Evolutionary conservation across 2,797 vertebrate species (phyloP).

Genomic region (Platyrinchus mystaceus): DNA sequence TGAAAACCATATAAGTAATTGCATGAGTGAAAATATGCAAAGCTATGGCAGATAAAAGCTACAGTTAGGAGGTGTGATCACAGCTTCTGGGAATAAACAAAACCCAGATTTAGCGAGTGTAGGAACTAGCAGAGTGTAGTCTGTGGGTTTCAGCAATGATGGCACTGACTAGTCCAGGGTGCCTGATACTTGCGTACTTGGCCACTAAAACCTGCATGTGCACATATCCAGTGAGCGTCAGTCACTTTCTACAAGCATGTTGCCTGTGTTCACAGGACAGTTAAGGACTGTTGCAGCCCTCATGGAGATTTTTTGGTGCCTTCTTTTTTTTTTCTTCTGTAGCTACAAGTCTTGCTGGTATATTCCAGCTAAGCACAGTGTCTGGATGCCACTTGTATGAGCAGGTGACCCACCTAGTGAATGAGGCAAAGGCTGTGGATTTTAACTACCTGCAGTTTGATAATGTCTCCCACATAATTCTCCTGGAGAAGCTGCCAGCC

Average conservation of each 20-base stretch:
- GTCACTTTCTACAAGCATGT: background rate
- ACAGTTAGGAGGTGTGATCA: background rate
- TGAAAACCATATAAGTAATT: background rate
- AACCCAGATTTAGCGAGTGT: background rate
- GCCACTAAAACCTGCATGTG: background rate
- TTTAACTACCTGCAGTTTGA: background rate
- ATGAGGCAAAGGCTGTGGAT: background rate
- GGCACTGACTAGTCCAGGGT: background rate
- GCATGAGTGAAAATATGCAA: background rate
- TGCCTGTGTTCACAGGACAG: background rate
- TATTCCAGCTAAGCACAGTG: background rate
- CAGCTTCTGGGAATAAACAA: background rate
- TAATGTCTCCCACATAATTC: background rate
- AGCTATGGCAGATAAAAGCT: background rate
- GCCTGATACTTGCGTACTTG: background rate
- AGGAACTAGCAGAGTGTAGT: background rate
- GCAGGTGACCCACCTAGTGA: too few relatives aligned
- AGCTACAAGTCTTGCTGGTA: background rate
- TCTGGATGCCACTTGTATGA: background rate
- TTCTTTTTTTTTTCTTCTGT: background rate
- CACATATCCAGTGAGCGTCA: rapidly evolving
- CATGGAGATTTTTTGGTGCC: background rate
- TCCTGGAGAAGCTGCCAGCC: background rate
- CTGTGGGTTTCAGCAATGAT: background rate
- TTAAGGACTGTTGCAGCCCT: background rate